Evolutionary conservation across 1,140 invertebrate species (phyloP).

Genomic region (Camponotus floridanus): DNA sequence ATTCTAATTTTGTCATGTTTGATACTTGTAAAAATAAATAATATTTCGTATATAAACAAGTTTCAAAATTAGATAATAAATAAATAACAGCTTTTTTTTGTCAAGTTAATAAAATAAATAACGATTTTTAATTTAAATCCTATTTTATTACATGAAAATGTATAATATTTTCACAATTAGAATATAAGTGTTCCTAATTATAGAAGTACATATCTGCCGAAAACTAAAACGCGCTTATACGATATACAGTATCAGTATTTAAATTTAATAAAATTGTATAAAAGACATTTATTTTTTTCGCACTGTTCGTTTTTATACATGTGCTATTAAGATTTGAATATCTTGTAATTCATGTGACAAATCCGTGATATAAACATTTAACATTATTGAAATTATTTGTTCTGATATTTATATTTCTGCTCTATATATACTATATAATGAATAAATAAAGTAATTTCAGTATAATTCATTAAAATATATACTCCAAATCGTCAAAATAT

Average conservation of each 20-base stretch:
- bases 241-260: constrained; percentile 42
- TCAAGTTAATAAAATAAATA: neutral
- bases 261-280: constrained; percentile 72
- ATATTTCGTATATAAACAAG: neutral
- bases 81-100: too few relatives aligned
- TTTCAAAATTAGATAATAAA: neutral
- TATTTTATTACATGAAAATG: constrained; percentile 72
- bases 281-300: constrained; percentile 50
- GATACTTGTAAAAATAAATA: neutral
- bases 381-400: constrained; percentile 31
- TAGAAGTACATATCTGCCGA: constrained; percentile 35
- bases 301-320: constrained; percentile 29
- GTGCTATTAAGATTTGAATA: neutral
- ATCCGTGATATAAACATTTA: constrained; percentile 18
- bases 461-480: constrained; percentile 26
- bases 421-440: constrained; percentile 5
- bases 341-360: constrained; percentile 5
- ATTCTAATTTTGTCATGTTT: neutral
- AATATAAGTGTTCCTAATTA: constrained; percentile 53
- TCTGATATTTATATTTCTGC: constrained; percentile 35
- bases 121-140: constrained; percentile 48
- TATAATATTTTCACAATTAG: constrained; percentile 61
- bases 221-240: constrained; percentile 44
- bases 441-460: constrained; percentile 22
- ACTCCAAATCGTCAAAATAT: constrained; percentile 20